These are phyloP conservation scores for Chirona hameri DNA, from an alignment of 2,888 invertebrate species.

Conservation along the genomic window DNA sequence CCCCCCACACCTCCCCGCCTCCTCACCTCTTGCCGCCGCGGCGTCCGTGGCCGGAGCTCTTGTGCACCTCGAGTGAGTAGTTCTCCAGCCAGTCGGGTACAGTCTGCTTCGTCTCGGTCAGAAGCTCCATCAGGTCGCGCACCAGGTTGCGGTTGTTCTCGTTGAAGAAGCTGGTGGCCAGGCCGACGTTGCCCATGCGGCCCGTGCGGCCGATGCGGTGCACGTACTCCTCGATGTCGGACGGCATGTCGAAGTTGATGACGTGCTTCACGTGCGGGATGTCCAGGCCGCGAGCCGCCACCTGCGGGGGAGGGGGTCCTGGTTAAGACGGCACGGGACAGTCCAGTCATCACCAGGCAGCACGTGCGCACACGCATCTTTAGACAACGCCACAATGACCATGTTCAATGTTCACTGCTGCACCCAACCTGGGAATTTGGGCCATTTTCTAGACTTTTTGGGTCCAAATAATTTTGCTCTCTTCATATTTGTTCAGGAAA, in stretches of 20 bases:
- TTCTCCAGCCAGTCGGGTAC: conserved; percentile 74
- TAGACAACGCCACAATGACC: too few relatives aligned
- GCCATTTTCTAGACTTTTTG: too few relatives aligned
- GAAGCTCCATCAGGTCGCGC: conserved; percentile 83
- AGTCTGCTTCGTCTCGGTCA: conserved; percentile 97
- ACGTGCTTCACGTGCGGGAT: conserved; percentile 99
- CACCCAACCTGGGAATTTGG: too few relatives aligned
- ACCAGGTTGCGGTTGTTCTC: conserved; percentile 95
- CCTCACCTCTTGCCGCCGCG: conserved; percentile 34
- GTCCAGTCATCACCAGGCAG: too few relatives aligned
- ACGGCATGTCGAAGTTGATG: conserved; percentile 98
- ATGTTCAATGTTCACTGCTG: too few relatives aligned
- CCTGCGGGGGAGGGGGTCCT: too few relatives aligned
- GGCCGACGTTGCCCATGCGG: conserved; percentile 92
- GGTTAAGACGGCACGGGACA: too few relatives aligned
- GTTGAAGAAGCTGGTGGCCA: conserved; percentile 99
- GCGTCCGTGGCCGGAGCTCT: conserved; percentile 40
- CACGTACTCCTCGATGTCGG: conserved; percentile 98
- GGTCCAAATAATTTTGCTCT: too few relatives aligned
- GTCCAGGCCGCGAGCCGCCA: conserved; percentile 95
- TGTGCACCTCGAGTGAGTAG: conserved; percentile 60
- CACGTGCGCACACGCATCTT: too few relatives aligned
- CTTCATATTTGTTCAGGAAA: too few relatives aligned
- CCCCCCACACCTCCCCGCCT: background rate
- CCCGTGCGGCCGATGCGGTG: conserved; percentile 98